Evolutionary conservation across 1,140 invertebrate genomes (phyloP).

Genomic region (Sarcophaga bullata): DNA sequence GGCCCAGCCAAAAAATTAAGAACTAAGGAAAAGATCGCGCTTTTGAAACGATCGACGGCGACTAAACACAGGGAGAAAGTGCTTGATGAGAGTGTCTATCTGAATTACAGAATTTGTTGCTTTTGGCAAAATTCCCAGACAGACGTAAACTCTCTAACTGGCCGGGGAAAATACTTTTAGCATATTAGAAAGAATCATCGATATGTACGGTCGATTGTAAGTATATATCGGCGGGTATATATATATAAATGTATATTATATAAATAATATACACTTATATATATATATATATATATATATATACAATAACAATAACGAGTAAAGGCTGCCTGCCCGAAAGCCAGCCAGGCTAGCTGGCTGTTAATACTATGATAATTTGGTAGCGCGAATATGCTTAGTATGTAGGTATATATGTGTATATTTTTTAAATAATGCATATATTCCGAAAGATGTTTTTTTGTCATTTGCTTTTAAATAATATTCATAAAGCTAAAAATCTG

Average conservation of each 20-base stretch:
- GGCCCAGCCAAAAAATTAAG: constrained; percentile 63
- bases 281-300: too few species aligned
- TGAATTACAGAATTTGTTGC: constrained; percentile 65
- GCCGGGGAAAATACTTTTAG: constrained; percentile 66
- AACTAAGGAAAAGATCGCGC: constrained; percentile 66
- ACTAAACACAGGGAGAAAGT: constrained; percentile 65
- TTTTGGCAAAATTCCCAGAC: constrained; percentile 66
- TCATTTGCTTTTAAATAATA: not conserved
- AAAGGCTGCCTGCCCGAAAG: constrained; percentile 10
- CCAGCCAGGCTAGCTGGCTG: constrained; percentile 11
- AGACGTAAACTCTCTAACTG: constrained; percentile 65
- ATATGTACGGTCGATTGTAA: not conserved
- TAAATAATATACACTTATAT: too few species aligned
- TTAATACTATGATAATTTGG: not conserved
- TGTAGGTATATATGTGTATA: too few species aligned
- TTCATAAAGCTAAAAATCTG: constrained; percentile 20
- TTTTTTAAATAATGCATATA: not conserved
- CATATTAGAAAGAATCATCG: constrained; percentile 45
- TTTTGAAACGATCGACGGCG: constrained; percentile 66
- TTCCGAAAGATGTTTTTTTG: constrained; percentile 6
- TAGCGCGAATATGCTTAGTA: too few species aligned
- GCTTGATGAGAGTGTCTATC: constrained; percentile 65
- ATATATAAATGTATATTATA: not conserved
- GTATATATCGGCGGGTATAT: not conserved
- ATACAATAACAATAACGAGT: not conserved